A percentile compares a stretch with the other conserved stretches of the same genome.
Evolutionary conservation across 2,113 vertebrate genomes (phyloP).

Genomic region (Sardina pilchardus): DNA sequence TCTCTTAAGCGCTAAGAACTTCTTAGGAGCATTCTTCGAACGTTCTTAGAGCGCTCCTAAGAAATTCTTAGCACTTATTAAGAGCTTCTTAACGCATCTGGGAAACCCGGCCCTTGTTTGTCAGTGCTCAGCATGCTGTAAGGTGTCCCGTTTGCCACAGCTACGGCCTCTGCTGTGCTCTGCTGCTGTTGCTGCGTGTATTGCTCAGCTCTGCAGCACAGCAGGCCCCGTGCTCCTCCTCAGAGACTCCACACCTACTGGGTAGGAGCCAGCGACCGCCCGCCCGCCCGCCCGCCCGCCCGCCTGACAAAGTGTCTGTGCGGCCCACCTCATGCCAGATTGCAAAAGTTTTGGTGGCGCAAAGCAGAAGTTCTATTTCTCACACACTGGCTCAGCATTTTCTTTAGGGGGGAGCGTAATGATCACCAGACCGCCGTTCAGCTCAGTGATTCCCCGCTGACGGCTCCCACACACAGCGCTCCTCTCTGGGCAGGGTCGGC

Average conservation of each 20-base stretch:
- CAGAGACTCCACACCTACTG: neutral
- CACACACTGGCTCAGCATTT: neutral
- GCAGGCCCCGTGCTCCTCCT: neutral
- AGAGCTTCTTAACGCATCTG: no score
- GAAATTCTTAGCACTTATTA: no score
- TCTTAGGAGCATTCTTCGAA: no score
- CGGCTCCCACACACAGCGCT: no score
- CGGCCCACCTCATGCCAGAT: neutral
- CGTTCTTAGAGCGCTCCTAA: no score
- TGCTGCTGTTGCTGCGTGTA: neutral
- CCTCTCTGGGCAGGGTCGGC: neutral
- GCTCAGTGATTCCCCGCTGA: no score
- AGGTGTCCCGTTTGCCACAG: neutral
- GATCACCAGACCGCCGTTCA: neutral
- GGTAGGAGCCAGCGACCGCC: neutral
- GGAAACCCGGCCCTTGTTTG: no score
- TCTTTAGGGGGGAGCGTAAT: neutral
- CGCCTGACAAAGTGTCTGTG: neutral
- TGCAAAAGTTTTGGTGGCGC: neutral
- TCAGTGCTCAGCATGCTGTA: no score
- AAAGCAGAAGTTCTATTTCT: neutral
- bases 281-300: neutral
- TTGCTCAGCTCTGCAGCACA: neutral
- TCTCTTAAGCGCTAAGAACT: no score
- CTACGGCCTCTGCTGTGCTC: neutral